A percentile compares a stretch with the other conserved stretches of the same genome.
Conservation (phyloP, 2,888 invertebrate genomes). For the Nomada fucata region DNA sequence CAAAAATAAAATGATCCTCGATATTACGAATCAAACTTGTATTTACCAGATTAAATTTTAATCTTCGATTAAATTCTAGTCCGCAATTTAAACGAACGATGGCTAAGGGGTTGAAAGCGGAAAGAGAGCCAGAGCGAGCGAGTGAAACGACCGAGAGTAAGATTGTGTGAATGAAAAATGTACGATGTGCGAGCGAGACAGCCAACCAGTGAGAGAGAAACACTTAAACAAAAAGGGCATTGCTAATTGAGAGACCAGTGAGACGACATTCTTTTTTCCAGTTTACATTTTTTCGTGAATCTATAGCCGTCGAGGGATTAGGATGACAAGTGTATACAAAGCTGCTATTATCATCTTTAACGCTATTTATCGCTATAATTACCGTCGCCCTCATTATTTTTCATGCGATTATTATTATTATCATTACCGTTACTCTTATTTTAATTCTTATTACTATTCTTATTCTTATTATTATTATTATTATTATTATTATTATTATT, state of each 20-base stretch:
- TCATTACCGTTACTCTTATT: slow-evolving; percentile 32
- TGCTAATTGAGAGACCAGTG: slow-evolving; percentile 79
- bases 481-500: slow-evolving; percentile 17
- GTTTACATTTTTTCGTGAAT: slow-evolving; percentile 64
- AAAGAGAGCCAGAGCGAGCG: slow-evolving; percentile 24
- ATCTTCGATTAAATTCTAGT: slow-evolving; percentile 83
- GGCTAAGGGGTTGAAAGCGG: slow-evolving; percentile 29
- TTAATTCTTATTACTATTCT: slow-evolving; percentile 32
- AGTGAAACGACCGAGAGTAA: slow-evolving; percentile 26
- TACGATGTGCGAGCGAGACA: slow-evolving; percentile 43
- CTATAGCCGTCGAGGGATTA: slow-evolving; percentile 30
- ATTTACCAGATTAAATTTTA: slow-evolving; percentile 83
- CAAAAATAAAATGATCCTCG: slow-evolving; percentile 75
- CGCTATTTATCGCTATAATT: slow-evolving; percentile 43
- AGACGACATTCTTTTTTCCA: slow-evolving; percentile 64
- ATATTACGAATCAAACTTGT: slow-evolving; percentile 83
- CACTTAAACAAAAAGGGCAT: slow-evolving; percentile 72
- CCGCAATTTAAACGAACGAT: slow-evolving; percentile 74
- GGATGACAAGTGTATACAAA: slow-evolving; percentile 53
- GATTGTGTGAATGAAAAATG: slow-evolving; percentile 16
- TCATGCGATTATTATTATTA: slow-evolving; percentile 49
- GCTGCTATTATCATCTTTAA: slow-evolving; percentile 44
- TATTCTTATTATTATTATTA: slow-evolving; percentile 30
- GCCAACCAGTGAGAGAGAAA: slow-evolving; percentile 56
- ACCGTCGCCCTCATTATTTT: slow-evolving; percentile 45